Percentiles rank a stretch among this genome's conserved stretches.
Evolutionary conservation across 2,797 vertebrate species (phyloP).

Genomic region (Lepilemur septentrionalis): DNA sequence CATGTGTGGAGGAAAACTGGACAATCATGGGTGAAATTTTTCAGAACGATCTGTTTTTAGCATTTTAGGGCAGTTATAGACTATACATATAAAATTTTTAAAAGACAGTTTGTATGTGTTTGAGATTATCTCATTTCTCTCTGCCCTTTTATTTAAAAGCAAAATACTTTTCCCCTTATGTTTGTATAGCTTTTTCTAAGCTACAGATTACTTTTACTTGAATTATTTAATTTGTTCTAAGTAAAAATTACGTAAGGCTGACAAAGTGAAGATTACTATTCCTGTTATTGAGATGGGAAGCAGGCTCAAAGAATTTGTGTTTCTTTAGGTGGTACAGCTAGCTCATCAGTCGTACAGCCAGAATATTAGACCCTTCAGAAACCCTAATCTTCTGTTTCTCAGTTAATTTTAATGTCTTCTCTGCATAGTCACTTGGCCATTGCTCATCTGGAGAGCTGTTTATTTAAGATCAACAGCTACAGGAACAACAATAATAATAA

Average conservation of each 20-base stretch:
- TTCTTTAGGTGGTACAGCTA: not conserved
- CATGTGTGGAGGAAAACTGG: conserved; percentile 59
- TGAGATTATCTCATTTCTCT: not conserved
- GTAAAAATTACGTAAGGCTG: not conserved
- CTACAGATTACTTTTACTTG: not conserved
- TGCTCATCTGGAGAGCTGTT: conserved; percentile 5
- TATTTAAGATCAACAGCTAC: not conserved
- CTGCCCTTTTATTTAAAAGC: conserved; percentile 36
- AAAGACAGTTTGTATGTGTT: conserved; percentile 4
- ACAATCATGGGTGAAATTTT: not conserved
- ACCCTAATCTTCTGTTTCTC: not conserved
- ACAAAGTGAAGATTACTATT: not conserved
- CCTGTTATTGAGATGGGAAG: not conserved
- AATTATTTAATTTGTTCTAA: not conserved
- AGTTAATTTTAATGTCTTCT: not conserved
- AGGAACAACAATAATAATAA: not conserved
- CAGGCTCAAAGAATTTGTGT: not conserved
- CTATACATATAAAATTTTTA: not conserved
- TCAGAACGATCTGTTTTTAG: not conserved
- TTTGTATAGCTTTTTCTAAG: conserved; percentile 9
- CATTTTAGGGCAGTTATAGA: not conserved
- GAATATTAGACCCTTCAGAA: not conserved
- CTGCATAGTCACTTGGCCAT: not conserved
- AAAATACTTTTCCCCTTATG: not conserved
- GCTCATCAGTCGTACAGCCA: not conserved